Conservation (phyloP, 23 tunicate genomes). For the Styela clava region DNA sequence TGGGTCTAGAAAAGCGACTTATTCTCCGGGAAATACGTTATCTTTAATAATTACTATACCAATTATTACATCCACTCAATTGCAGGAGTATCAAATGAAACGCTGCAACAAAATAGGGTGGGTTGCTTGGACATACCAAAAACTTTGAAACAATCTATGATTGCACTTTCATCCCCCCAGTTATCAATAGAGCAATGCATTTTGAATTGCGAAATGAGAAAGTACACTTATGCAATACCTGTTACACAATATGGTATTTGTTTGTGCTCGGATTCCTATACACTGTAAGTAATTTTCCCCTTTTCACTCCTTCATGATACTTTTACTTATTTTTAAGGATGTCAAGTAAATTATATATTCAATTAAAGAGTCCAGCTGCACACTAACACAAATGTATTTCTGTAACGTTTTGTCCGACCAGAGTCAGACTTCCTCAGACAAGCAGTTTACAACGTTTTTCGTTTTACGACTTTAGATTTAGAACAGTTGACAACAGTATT, state of each 20-base stretch:
- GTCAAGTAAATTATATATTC: no score
- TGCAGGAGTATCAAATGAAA: not conserved
- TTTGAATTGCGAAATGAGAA: constrained; percentile 7
- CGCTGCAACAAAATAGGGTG: not conserved
- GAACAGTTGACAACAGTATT: not conserved
- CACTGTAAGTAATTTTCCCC: not conserved
- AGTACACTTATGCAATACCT: not conserved
- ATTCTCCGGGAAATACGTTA: no score
- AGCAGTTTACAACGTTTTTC: no score
- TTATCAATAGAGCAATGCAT: not conserved
- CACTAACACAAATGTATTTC: no score
- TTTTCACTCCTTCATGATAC: no score
- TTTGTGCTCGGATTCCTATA: not conserved
- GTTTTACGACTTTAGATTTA: not conserved
- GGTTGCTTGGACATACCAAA: not conserved
- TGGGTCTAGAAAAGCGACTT: no score
- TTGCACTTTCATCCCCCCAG: not conserved
- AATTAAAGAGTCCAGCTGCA: no score
- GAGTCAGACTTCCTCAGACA: no score
- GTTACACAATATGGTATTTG: not conserved
- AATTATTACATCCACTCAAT: no score
- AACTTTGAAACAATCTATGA: not conserved
- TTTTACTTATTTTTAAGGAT: no score
- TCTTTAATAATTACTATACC: no score
- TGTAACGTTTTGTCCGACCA: no score